These are phyloP conservation scores for Agelastica alni DNA, from an alignment of 2,888 invertebrate genomes.

Conservation along the genomic window DNA sequence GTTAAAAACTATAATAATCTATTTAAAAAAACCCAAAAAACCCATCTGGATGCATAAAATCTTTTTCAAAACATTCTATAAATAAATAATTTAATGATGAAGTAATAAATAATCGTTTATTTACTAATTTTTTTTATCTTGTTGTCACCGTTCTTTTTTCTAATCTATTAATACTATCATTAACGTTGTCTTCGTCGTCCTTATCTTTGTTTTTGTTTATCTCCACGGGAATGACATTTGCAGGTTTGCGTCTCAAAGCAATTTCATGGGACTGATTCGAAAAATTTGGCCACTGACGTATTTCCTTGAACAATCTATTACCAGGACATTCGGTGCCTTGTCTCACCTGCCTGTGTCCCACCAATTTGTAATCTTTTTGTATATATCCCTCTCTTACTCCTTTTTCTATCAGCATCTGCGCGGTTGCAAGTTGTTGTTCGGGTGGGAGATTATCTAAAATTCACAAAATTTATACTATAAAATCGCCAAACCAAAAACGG, in stretches of 20 bases:
- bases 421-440: constrained; percentile 61
- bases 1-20: no score
- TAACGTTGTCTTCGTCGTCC: constrained; percentile 1
- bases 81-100: no score
- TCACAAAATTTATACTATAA: not conserved
- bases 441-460: constrained; percentile 66
- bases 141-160: not conserved
- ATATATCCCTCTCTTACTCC: constrained; percentile 68
- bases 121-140: not conserved
- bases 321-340: constrained; percentile 72
- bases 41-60: no score
- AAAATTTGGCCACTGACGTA: constrained; percentile 66
- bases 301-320: constrained; percentile 62
- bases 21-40: no score
- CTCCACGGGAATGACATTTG: not conserved
- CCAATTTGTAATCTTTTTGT: constrained; percentile 62
- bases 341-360: constrained; percentile 67
- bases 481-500: not conserved
- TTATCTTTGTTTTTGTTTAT: not conserved
- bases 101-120: no score
- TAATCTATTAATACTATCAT: not conserved
- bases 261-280: constrained; percentile 1
- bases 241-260: not conserved
- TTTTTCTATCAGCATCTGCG: constrained; percentile 63
- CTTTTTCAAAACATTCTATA: no score